These are phyloP conservation scores for Silurus aristotelis DNA, from an alignment of 2,797 vertebrate species.

Conservation along the genomic window DNA sequence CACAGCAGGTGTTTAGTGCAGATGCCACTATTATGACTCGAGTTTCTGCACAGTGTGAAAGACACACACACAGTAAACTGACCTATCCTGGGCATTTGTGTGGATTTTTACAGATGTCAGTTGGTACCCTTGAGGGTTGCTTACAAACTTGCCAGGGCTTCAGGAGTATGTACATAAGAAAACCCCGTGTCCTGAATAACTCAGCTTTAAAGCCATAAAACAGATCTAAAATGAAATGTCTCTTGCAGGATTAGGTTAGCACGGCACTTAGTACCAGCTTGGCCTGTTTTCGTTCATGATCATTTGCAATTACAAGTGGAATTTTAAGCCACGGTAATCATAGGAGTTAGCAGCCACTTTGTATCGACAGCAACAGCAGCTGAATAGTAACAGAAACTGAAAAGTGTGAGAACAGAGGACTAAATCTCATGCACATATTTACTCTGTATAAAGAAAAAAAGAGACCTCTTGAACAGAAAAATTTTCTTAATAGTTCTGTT, in stretches of 20 bases:
- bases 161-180: neutral
- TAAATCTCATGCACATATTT: neutral
- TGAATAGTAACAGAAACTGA: neutral
- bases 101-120: constrained; percentile 46
- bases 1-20: constrained; percentile 39
- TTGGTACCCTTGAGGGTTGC: constrained; percentile 49
- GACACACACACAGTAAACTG: constrained; percentile 51
- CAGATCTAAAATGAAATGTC: neutral
- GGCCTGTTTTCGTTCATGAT: neutral
- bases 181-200: neutral
- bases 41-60: constrained; percentile 52
- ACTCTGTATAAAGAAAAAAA: neutral
- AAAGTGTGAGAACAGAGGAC: neutral
- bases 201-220: neutral
- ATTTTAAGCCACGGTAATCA: constrained; percentile 7
- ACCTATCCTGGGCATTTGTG: constrained; percentile 52
- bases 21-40: constrained; percentile 49
- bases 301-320: neutral
- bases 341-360: neutral
- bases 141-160: neutral
- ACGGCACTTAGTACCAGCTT: neutral
- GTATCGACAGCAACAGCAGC: neutral
- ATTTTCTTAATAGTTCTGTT: no score
- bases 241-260: neutral
- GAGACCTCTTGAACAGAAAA: neutral